phyloP scores from a whole-genome alignment of 2,888 invertebrate genomes.

The Zygothrica quintamaculata region DNA sequence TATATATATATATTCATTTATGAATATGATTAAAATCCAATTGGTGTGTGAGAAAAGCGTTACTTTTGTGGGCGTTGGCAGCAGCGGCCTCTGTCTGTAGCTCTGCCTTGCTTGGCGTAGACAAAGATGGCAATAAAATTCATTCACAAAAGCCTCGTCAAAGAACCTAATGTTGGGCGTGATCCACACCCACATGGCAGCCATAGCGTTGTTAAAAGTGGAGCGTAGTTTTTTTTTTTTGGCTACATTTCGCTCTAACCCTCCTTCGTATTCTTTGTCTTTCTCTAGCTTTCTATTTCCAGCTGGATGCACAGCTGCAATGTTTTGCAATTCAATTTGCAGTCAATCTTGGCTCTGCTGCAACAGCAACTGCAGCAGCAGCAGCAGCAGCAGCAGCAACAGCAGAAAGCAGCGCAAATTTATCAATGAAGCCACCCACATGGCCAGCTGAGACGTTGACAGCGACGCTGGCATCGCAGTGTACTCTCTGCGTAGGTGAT shows the following conservation, averaged over 20 bases:
- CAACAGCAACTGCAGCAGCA: conserved; percentile 26
- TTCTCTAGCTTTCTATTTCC: conserved; percentile 11
- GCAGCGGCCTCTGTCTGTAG: conserved; percentile 20
- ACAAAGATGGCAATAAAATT: conserved; percentile 50
- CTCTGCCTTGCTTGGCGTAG: conserved; percentile 24
- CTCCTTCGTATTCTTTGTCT: not conserved
- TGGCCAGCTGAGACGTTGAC: conserved; percentile 38
- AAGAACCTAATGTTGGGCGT: conserved; percentile 60
- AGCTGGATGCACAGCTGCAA: conserved; percentile 73
- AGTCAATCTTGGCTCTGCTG: conserved; percentile 67
- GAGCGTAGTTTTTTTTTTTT: conserved; percentile 50
- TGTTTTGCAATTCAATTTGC: conserved; percentile 80
- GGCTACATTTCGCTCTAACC: not conserved
- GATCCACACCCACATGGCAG: conserved; percentile 69
- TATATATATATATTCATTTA: conserved; percentile 18
- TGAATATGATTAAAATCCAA: conserved; percentile 73
- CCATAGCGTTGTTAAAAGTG: conserved; percentile 65
- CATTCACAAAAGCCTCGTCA: conserved; percentile 71
- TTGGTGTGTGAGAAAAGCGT: conserved; percentile 59
- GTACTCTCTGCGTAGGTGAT: conserved; percentile 44
- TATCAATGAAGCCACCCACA: conserved; percentile 83
- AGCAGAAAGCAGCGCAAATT: conserved; percentile 54
- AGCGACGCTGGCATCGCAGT: conserved; percentile 40
- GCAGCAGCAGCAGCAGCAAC: conserved; percentile 16
- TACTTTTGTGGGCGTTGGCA: conserved; percentile 62